phyloP scores from a whole-genome alignment of 92 coral and sea anemone genomes.

The Pocillopora meandrina region DNA sequence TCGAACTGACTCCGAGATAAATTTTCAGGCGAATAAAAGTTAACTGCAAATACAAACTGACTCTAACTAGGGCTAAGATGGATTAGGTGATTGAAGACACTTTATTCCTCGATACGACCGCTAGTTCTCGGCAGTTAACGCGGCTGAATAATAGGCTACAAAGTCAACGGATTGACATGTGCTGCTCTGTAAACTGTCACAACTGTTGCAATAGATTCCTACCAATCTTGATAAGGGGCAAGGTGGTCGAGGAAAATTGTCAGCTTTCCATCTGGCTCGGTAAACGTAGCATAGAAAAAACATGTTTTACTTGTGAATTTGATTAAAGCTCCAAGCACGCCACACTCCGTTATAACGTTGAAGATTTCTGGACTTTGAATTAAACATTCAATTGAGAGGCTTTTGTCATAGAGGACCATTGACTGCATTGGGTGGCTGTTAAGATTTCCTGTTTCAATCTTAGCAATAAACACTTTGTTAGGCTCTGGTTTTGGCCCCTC shows the following conservation, averaged over 20 bases:
- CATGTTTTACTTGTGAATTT: slow-evolving; percentile 73
- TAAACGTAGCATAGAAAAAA: slow-evolving; percentile 64
- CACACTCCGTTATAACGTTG: slow-evolving; percentile 74
- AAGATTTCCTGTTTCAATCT: slow-evolving; percentile 47
- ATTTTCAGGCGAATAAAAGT: no score
- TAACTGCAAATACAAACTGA: no score
- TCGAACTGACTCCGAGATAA: no score
- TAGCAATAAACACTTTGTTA: slow-evolving; percentile 64
- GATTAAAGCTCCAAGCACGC: slow-evolving; percentile 57
- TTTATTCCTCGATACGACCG: no score
- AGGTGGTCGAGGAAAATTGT: slow-evolving; percentile 58
- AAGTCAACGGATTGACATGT: no score
- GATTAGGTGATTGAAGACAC: no score
- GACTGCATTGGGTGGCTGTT: slow-evolving; percentile 69
- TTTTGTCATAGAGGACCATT: slow-evolving; percentile 52
- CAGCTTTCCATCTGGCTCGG: slow-evolving; percentile 44
- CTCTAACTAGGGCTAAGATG: no score
- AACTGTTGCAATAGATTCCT: no score
- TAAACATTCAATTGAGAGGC: slow-evolving; percentile 32
- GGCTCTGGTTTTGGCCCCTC: slow-evolving; percentile 60
- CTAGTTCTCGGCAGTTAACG: no score
- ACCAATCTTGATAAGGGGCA: slow-evolving; percentile 37
- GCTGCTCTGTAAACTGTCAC: no score
- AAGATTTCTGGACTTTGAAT: slow-evolving; percentile 73
- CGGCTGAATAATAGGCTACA: no score